phyloP scores from a whole-genome alignment of 2,113 vertebrate genomes.

The Ariopsis seemanni region DNA sequence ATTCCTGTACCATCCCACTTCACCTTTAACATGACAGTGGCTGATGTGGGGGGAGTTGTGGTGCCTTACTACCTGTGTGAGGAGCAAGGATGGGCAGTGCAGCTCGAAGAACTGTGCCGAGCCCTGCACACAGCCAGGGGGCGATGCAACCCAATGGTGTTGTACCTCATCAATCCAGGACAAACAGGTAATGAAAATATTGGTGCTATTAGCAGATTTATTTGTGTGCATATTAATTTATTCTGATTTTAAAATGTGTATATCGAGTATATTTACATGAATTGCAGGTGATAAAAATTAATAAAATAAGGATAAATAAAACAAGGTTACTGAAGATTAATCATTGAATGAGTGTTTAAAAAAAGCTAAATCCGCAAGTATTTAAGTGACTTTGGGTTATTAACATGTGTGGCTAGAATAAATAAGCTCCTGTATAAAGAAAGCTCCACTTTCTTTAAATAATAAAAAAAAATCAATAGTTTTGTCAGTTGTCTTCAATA shows the following conservation, averaged over 20 bases:
- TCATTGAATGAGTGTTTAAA: neutral
- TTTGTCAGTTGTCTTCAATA: neutral
- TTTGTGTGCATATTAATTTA: neutral
- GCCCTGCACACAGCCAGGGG: constrained; percentile 58
- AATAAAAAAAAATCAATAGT: neutral
- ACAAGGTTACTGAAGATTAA: neutral
- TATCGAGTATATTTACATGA: neutral
- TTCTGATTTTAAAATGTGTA: neutral
- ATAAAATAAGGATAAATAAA: neutral
- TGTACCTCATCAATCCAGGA: constrained; percentile 76
- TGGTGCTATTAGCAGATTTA: neutral
- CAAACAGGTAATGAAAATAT: constrained; percentile 64
- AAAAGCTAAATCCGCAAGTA: neutral
- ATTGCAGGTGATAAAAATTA: neutral
- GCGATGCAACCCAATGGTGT: constrained; percentile 63
- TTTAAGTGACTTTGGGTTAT: neutral
- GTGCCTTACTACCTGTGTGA: constrained; percentile 70
- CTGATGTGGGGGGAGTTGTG: constrained; percentile 30
- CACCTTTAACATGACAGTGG: constrained; percentile 31
- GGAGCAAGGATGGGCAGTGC: constrained; percentile 69
- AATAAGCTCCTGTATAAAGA: neutral
- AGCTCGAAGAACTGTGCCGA: constrained; percentile 63
- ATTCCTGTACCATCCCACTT: constrained; percentile 59
- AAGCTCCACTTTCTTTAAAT: neutral
- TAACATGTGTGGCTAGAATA: neutral